Base-by-base conservation (phyloP, 2,888 invertebrate species). In the Chirona hameri region DNA sequence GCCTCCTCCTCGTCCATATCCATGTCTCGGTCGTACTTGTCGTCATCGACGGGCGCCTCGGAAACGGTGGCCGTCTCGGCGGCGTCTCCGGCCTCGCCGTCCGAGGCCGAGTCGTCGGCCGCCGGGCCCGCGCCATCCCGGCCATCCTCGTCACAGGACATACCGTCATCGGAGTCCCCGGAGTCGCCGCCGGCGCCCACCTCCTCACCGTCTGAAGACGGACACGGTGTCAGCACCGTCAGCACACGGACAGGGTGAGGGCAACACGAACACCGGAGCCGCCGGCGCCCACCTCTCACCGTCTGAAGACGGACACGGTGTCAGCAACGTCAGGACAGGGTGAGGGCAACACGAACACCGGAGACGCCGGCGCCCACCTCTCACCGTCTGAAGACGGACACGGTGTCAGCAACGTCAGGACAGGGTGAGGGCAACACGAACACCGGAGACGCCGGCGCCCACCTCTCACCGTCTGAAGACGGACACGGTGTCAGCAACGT, bases 1-100 rank as follows among this genome's bases (percentile, higher is more conserved):
- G 93, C 91, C 85, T 92, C 91, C 88, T 98, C 98, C 87, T 94
- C 95, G 60, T 91, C 90, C 83, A 94, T 90, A 87, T 95, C 93
- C 88, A 94, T 88, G 60, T 88, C 87, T 84, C 91, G 90, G 88
- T 94, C 93, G 87, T 94, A 94, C 86, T 91, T 92, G 83, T 93
- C 93, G 87, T 93, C 93, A 83, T 91, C 92, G n/a, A 48, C 80
- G 46, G 57, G 57, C 55, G 82, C 31, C 39, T 55, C 48, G 24
- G 69, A 81, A 15, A 27, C 52, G 46, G 76, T 76, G 39, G 76
- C 52, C n/a, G 55, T n/a, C 52, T 31, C 57, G 29, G 29, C 81
- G 24, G 29, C 60, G 21, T 7, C 39, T 2, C 18, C 39, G 27
- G 4, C 48, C n/a, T 48, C 52, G n/a, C n/a, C 55, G 39, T 69